Evolutionary conservation across 2,888 invertebrate species (phyloP).

Genomic region (Harpalus rufipes): DNA sequence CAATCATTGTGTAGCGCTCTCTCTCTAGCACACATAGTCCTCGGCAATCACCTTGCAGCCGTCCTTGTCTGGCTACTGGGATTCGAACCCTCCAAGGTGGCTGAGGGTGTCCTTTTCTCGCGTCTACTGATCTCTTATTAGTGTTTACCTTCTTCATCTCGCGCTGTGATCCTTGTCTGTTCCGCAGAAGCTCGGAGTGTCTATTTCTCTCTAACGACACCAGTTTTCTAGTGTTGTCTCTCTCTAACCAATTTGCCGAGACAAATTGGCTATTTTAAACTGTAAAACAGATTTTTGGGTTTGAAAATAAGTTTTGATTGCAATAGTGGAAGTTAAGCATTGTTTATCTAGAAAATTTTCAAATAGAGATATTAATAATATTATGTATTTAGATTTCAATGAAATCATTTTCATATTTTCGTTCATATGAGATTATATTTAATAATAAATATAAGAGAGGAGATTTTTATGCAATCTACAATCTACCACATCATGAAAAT

Average conservation of each 20-base stretch:
- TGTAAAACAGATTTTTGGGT: slow-evolving; percentile 69
- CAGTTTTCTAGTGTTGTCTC: slow-evolving; percentile 34
- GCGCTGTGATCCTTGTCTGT: slow-evolving; percentile 38
- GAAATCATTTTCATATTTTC: too few species aligned
- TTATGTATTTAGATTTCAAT: too few species aligned
- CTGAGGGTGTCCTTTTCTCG: slow-evolving; percentile 61
- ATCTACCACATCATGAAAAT: too few species aligned
- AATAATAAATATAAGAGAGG: too few species aligned
- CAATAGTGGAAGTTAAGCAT: neutral
- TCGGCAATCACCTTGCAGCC: slow-evolving; percentile 5
- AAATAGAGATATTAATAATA: neutral
- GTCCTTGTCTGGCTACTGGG: slow-evolving; percentile 18
- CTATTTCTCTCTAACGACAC: slow-evolving; percentile 35
- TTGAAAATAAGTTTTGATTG: slow-evolving; percentile 63
- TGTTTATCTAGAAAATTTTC: neutral
- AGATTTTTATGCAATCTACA: too few species aligned
- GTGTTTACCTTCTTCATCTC: slow-evolving; percentile 65
- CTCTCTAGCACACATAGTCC: neutral
- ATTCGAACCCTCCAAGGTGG: slow-evolving; percentile 44
- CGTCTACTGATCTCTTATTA: slow-evolving; percentile 56
- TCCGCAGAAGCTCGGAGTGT: neutral
- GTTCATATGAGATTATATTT: too few species aligned
- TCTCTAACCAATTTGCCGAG: slow-evolving; percentile 69
- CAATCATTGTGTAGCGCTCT: slow-evolving; percentile 65
- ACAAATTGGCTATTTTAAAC: slow-evolving; percentile 70